Conservation (phyloP, 2,888 invertebrate species). For the Acanthosepion lycidas region DNA sequence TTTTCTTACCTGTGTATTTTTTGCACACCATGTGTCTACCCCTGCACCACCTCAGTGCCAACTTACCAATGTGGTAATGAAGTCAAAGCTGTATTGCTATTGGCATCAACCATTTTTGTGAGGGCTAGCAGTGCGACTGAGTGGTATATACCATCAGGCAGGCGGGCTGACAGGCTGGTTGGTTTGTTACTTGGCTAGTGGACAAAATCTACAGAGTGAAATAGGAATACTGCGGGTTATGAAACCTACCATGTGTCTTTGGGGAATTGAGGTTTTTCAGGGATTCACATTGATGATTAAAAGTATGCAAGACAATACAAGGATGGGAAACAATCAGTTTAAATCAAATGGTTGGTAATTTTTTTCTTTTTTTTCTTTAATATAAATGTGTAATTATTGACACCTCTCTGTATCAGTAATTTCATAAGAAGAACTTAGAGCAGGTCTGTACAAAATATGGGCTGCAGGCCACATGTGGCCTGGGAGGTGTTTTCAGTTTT, state of each 20-base stretch:
- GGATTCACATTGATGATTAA: not conserved
- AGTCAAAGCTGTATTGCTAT: not conserved
- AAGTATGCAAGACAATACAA: not conserved
- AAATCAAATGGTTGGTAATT: not conserved
- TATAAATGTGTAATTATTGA: not conserved
- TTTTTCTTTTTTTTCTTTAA: not conserved
- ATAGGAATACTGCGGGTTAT: conserved; percentile 8
- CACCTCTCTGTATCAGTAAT: no score
- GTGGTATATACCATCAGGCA: conserved; percentile 21
- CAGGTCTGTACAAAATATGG: no score
- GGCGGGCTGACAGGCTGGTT: not conserved
- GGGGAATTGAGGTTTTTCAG: not conserved
- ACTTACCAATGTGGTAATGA: conserved; percentile 33
- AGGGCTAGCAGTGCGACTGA: not conserved
- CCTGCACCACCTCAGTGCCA: not conserved
- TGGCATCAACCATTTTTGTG: not conserved
- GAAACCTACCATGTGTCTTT: not conserved
- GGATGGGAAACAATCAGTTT: not conserved
- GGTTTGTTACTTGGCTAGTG: not conserved
- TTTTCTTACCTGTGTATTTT: not conserved
- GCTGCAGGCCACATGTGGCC: no score
- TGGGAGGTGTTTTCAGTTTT: no score
- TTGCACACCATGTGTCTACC: not conserved
- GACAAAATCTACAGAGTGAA: not conserved
- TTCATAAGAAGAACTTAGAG: no score